A percentile compares a stretch with the other conserved stretches of the same genome.
These are phyloP conservation scores for Ormyrus pomaceus DNA, from an alignment of 2,888 invertebrate genomes.

Conservation along the genomic window DNA sequence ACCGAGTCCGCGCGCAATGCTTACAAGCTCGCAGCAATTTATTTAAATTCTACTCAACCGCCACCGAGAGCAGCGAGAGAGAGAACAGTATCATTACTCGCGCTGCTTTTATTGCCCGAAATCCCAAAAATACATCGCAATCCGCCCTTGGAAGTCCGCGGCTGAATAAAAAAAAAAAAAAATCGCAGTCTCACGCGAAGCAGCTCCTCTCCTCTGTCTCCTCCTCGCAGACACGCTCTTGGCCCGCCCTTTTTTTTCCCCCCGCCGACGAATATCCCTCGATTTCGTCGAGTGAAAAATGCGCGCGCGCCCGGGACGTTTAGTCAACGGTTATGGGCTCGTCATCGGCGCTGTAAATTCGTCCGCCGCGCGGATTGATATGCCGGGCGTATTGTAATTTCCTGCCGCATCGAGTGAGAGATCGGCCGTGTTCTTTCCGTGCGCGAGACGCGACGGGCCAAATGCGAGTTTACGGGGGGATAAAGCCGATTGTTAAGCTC, in stretches of 20 bases:
- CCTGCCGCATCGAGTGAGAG: constrained; percentile 15
- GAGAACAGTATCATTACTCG: background rate
- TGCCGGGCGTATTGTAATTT: constrained; percentile 13
- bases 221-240: too few relatives aligned
- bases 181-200: background rate
- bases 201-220: background rate
- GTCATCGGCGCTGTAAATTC: constrained; percentile 44
- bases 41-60: constrained; percentile 8
- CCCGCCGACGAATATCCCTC: too few relatives aligned
- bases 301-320: background rate
- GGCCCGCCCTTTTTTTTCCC: too few relatives aligned
- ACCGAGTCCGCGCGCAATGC: background rate
- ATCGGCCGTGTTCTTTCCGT: background rate
- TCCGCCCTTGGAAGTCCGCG: constrained; percentile 22
- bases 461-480: constrained; percentile 41
- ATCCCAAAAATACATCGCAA: constrained; percentile 7
- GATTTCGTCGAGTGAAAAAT: background rate
- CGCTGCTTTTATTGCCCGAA: constrained; percentile 1
- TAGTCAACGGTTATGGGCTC: constrained; percentile 23
- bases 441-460: background rate
- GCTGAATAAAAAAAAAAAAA: background rate
- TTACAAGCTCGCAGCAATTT: background rate
- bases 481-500: constrained; percentile 44
- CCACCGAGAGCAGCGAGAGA: background rate
- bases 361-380: background rate